Evolutionary conservation across 1,140 invertebrate species (phyloP).

Genomic region (Tetramorium parvispinum): DNA sequence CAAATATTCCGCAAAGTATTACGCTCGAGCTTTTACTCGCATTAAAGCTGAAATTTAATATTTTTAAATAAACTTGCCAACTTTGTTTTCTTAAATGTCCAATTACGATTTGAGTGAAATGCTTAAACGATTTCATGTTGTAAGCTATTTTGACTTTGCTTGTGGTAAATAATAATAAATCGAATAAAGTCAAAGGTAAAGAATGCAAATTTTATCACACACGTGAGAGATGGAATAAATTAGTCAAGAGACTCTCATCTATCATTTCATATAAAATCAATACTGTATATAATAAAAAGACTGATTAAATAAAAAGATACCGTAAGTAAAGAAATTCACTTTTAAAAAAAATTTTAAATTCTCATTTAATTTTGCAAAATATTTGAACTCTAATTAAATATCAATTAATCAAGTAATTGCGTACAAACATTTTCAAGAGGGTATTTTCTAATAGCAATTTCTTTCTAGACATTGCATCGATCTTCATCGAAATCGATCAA

Average conservation of each 20-base stretch:
- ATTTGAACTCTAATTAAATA: not conserved
- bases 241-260: not conserved
- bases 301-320: not conserved
- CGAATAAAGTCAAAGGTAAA: not conserved
- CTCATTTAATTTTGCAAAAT: not conserved
- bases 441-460: not conserved
- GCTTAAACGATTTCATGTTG: not conserved
- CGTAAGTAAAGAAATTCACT: no score
- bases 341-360: not conserved
- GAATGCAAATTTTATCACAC: not conserved
- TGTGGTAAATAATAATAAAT: not conserved
- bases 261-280: not conserved
- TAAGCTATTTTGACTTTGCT: not conserved
- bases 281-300: not conserved
- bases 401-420: not conserved
- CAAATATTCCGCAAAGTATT: not conserved
- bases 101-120: not conserved
- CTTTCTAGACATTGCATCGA: no score
- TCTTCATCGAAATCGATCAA: not conserved
- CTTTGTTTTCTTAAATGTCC: not conserved
- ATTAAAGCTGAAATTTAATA: not conserved
- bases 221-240: not conserved
- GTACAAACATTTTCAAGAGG: not conserved
- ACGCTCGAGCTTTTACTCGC: not conserved
- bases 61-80: not conserved